Conservation (phyloP, 1,140 invertebrate genomes). For the Drosophila nikananu region DNA sequence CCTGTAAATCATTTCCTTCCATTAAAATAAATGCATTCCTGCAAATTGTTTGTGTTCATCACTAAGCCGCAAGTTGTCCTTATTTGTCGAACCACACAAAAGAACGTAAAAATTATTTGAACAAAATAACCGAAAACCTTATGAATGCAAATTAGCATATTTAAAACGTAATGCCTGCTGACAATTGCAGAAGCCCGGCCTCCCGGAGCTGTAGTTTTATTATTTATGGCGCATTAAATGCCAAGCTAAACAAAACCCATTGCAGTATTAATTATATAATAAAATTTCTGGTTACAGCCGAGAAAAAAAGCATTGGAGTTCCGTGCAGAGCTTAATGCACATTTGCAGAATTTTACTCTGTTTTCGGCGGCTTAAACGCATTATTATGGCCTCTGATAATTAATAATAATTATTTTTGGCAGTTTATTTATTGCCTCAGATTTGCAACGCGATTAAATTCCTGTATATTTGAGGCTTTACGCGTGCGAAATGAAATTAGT, state of each 20-base stretch:
- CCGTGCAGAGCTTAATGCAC: constrained; percentile 25
- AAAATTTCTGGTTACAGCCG: constrained; percentile 23
- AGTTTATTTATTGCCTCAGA: constrained; percentile 72
- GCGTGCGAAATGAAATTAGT: constrained; percentile 45
- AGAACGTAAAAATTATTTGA: constrained; percentile 31
- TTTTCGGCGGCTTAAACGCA: constrained; percentile 41
- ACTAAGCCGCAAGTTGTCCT: background rate
- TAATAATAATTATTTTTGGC: constrained; percentile 75
- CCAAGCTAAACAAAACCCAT: constrained; percentile 53
- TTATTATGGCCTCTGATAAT: constrained; percentile 69
- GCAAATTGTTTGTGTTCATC: constrained; percentile 12
- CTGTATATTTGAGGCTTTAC: constrained; percentile 21
- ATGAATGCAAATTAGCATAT: constrained; percentile 79
- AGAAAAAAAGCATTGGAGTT: constrained; percentile 1
- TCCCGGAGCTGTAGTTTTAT: constrained; percentile 53
- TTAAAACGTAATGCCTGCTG: constrained; percentile 75
- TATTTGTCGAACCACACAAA: constrained; percentile 8
- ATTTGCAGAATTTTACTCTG: constrained; percentile 40
- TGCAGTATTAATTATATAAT: constrained; percentile 5
- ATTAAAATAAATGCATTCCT: background rate
- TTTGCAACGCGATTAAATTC: constrained; percentile 62
- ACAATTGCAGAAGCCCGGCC: constrained; percentile 60
- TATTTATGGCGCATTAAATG: constrained; percentile 75
- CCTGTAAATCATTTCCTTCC: too few species aligned
- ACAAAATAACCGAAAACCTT: constrained; percentile 51